These are phyloP conservation scores for Lepus timidus DNA, from an alignment of 2,113 vertebrate species.

Conservation along the genomic window DNA sequence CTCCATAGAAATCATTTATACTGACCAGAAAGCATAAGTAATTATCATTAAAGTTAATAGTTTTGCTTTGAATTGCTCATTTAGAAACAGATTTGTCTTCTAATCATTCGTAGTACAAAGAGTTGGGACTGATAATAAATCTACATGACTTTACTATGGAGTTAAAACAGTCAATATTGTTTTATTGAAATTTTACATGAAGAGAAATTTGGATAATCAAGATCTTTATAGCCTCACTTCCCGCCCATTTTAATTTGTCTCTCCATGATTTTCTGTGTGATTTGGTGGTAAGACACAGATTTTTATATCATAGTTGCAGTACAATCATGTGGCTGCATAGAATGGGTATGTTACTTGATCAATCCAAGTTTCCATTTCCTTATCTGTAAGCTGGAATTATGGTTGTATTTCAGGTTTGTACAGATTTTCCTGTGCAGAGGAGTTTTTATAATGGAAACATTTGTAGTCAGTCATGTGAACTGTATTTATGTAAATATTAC, in stretches of 20 bases:
- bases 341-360: background rate
- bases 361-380: background rate
- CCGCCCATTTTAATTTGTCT: background rate
- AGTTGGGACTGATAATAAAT: background rate
- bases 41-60: background rate
- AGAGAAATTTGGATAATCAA: background rate
- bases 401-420: background rate
- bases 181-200: background rate
- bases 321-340: background rate
- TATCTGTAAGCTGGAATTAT: background rate
- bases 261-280: background rate
- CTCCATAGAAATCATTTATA: background rate
- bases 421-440: background rate
- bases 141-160: background rate
- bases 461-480: background rate
- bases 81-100: slow-evolving; percentile 9
- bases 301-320: background rate
- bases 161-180: background rate
- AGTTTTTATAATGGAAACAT: background rate
- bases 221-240: background rate
- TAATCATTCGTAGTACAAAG: background rate
- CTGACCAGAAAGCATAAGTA: background rate
- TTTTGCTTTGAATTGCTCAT: background rate
- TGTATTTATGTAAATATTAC: background rate
- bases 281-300: background rate